Base-by-base conservation (phyloP, 2,113 vertebrate genomes). In the Fulmarus glacialis region DNA sequence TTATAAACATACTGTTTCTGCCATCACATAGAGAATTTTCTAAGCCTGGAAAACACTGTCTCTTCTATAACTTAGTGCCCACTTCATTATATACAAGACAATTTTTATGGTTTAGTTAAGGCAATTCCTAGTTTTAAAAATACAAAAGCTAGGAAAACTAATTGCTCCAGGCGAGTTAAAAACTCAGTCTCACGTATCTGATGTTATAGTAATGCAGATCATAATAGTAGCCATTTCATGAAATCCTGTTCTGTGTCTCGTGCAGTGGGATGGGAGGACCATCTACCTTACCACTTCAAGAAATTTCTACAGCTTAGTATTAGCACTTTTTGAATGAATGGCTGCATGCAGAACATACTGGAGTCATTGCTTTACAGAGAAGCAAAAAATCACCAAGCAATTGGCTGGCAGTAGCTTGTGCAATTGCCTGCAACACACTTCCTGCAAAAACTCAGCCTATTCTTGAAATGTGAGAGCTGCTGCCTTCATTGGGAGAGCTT, bases 221-320 rank as follows among this genome's bases (percentile, higher is more conserved):
- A 5, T 30, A 68, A 29, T 5, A 59, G 38, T 1, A 34, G 50
- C 26, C 5, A 0, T 83, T 60, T 75, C 15, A 32, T 63, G 47
- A 52, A 75, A n/a, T 70, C 30, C 64, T 72, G 38, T 32, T 4
- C 45, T 9, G 9, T 52, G 15, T 56, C 40, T 68, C 0, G 0
- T 58, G 81, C 36, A 36, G 15, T 17, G 36, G 68, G 56, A 34
- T 75, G 19, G 40, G 62, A 82, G 70, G 52, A 48, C 40, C 24
- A 15, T 23, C 14, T 32, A 15, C 40, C n/a, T 56, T 67, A 52
- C 9, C 34, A 3, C 34, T 29, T 70, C 36, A 23, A 40, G 36
- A 79, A 30, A 42, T 71, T 23, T 63, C 8, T 73, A 22, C 26
- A 75, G 43, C 55, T 55, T 53, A n/a, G 5, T 53, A 22, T 7